Evolutionary conservation across 53 echinoderm and acorn worm genomes (phyloP), one percentile per base, ranked within the genome.

Genomic region (Echinometra lucunter): DNA sequence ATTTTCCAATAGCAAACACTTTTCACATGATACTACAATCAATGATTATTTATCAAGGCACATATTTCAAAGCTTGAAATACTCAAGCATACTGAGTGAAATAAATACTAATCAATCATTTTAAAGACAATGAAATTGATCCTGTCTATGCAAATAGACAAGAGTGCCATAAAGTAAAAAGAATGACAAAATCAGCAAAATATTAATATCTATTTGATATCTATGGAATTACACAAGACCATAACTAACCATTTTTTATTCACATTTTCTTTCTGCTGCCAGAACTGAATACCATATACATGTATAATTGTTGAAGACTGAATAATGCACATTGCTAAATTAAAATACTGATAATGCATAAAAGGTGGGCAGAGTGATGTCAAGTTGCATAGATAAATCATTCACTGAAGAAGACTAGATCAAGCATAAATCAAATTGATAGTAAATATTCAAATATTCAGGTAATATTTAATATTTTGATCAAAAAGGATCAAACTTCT

Each of bases 331-430:
- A 49, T 49, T 47, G 85, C 18, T 27, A 28, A 49, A 53, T 47
- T 3, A 10, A 83, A 85, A 85, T 85, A 85, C 49, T 85, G 85
- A 85, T 85, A 28, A 28, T 81, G 8, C 40, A 25, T 45, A n/a
- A 47, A 53, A 85, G 85, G 49, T 85, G 85, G 85, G 85, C 28
- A 6, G 49, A 85, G n/a, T 85, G 49, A 47, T 85, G 17, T 78
- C 38, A 34, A 85, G 47, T 85, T 85, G 85, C 85, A 85, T 85
- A 85, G 85, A 28, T 47, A 28, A 85, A 53, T 45, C 37, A 30
- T 21, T 85, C 45, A 85, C 3, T 27, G 19, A 53, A 45, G 85
- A 85, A 85, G 85, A 85, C 85, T 28, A 42, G 78, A 47, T 85
- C 11, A 49, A 25, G 19, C 49, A 85, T 85, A 49, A 45, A 85